Percentiles rank a stretch among this genome's conserved stretches.
These are phyloP conservation scores for Babylonia areolata DNA, from an alignment of 1,140 invertebrate species.

Conservation along the genomic window DNA sequence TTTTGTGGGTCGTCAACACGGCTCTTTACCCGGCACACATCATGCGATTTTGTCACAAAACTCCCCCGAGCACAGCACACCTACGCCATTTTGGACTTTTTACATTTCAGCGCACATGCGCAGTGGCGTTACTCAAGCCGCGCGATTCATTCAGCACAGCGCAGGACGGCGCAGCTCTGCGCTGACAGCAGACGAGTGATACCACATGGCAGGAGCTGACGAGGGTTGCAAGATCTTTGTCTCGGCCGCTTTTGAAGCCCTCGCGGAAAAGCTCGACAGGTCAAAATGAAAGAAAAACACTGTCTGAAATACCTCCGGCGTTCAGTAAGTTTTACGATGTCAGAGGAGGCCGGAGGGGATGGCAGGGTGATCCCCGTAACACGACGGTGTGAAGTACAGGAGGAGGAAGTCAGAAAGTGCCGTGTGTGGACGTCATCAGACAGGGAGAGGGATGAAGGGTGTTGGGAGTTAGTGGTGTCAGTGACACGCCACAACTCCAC, in stretches of 20 bases:
- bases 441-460: background rate
- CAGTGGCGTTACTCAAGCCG: slow-evolving; percentile 18
- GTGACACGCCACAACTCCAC: background rate
- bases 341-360: background rate
- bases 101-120: slow-evolving; percentile 30
- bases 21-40: slow-evolving; percentile 14
- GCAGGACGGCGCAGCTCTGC: background rate
- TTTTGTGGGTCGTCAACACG: slow-evolving; percentile 35
- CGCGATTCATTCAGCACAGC: slow-evolving; percentile 31
- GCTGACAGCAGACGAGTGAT: slow-evolving; percentile 14
- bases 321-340: background rate
- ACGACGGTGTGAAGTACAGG: too few relatives aligned
- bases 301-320: background rate
- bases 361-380: background rate
- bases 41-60: background rate
- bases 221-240: background rate
- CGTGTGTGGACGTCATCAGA: background rate
- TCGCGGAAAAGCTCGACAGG: slow-evolving; percentile 10
- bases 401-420: background rate
- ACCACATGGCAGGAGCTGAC: background rate
- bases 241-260: background rate
- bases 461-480: background rate
- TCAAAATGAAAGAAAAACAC: background rate
- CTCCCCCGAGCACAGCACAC: background rate
- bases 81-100: slow-evolving; percentile 37